These are phyloP conservation scores for Drosophila sproati DNA, from an alignment of 1,140 invertebrate species.

Conservation along the genomic window DNA sequence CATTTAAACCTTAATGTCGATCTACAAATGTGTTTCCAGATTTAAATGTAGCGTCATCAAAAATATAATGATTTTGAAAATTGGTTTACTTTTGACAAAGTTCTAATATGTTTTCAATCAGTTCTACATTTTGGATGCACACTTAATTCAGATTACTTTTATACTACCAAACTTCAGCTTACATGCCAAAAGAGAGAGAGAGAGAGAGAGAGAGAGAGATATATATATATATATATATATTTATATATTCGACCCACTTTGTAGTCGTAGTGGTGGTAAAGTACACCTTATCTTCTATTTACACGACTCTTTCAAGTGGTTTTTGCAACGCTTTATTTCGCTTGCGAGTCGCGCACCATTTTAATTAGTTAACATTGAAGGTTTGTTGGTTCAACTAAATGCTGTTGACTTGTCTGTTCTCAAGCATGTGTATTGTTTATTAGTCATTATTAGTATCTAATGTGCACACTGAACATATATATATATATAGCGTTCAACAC, in stretches of 20 bases:
- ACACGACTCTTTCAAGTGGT: constrained; percentile 20
- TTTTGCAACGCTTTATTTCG: not conserved
- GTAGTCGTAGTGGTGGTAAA: not conserved
- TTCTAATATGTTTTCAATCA: too few species aligned
- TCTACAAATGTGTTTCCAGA: too few species aligned
- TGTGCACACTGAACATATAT: not conserved
- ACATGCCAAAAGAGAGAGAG: too few species aligned
- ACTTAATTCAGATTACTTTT: too few species aligned
- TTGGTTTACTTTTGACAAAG: not conserved
- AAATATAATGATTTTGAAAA: too few species aligned
- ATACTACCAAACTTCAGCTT: too few species aligned
- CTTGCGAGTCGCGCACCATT: constrained; percentile 12
- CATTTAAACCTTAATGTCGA: too few species aligned
- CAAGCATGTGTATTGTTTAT: not conserved
- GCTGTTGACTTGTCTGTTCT: not conserved
- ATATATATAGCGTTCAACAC: constrained; percentile 6
- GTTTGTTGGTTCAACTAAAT: constrained; percentile 35
- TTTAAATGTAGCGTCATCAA: too few species aligned
- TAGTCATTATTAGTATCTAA: not conserved
- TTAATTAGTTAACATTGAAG: constrained; percentile 57
- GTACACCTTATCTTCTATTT: constrained; percentile 46
- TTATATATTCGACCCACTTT: constrained; percentile 7
- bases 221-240: too few species aligned
- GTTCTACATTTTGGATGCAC: too few species aligned
- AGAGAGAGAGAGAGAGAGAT: too few species aligned